phyloP scores from a whole-genome alignment of 2,113 vertebrate genomes.

The Epinephelus lanceolatus region DNA sequence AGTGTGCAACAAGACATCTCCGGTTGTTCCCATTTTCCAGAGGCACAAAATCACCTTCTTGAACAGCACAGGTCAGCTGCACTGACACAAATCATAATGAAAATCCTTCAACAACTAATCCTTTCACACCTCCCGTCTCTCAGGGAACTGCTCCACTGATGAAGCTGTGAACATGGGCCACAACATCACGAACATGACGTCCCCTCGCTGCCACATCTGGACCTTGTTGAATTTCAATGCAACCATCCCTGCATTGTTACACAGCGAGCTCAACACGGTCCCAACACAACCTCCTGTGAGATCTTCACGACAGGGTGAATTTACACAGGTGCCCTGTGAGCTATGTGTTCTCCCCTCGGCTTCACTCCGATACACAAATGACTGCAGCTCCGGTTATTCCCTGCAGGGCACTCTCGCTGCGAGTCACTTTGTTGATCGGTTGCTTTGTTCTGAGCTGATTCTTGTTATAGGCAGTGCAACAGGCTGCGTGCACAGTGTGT shows the following conservation, averaged over 20 bases:
- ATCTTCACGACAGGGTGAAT: constrained; percentile 44
- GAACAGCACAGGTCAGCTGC: constrained; percentile 18
- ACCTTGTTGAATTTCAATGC: constrained; percentile 16
- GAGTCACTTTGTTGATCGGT: constrained; percentile 32
- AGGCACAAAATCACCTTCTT: constrained; percentile 14
- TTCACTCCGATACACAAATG: constrained; percentile 48
- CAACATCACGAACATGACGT: neutral
- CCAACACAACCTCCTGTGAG: constrained; percentile 17
- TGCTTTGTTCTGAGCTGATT: constrained; percentile 45
- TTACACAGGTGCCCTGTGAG: constrained; percentile 42
- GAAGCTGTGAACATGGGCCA: neutral
- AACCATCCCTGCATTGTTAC: constrained; percentile 12
- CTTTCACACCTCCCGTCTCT: neutral
- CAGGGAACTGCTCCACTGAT: neutral
- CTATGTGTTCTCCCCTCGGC: constrained; percentile 39
- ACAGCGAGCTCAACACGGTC: neutral
- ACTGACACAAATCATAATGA: constrained; percentile 37
- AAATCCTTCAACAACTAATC: constrained; percentile 41
- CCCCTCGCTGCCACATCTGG: neutral
- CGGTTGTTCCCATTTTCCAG: constrained; percentile 21
- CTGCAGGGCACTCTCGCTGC: constrained; percentile 30
- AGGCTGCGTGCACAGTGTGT: neutral
- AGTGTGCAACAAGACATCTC: constrained; percentile 6
- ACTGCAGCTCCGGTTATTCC: constrained; percentile 42
- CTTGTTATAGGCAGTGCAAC: constrained; percentile 25